Evolutionary conservation across 2,888 invertebrate species (phyloP).

Genomic region (Scaptomyza parva): DNA sequence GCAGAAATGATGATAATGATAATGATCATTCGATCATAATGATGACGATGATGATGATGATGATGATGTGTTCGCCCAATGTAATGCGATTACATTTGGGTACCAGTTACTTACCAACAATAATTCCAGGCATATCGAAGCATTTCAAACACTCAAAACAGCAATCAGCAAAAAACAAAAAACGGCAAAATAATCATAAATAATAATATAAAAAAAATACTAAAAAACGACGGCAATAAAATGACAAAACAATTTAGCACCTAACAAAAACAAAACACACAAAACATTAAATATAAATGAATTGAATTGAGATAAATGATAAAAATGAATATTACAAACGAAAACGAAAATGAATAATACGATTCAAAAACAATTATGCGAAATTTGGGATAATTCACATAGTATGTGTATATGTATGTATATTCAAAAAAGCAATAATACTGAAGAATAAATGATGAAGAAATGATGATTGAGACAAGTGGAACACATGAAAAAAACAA

Average conservation of each 20-base stretch:
- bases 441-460: conserved; percentile 59
- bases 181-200: conserved; percentile 2
- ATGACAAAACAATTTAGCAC: conserved; percentile 36
- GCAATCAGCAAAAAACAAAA: conserved; percentile 65
- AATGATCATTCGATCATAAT: conserved; percentile 8
- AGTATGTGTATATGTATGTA: conserved; percentile 63
- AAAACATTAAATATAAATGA: background rate
- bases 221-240: conserved; percentile 62
- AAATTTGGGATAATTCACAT: conserved; percentile 1
- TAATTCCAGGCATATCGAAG: conserved; percentile 80
- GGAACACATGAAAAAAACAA: conserved; percentile 45
- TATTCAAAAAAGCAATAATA: conserved; percentile 82
- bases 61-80: conserved; percentile 58
- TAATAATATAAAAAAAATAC: conserved; percentile 1
- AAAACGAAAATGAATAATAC: no score
- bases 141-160: conserved; percentile 66
- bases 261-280: conserved; percentile 12
- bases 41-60: conserved; percentile 21
- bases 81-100: conserved; percentile 59
- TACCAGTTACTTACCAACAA: conserved; percentile 70
- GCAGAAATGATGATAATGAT: conserved; percentile 39
- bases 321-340: conserved; percentile 13
- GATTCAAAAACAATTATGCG: no score
- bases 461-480: conserved; percentile 67
- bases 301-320: no score